These are phyloP conservation scores for Diadromus collaris DNA, from an alignment of 2,888 invertebrate species.

Conservation along the genomic window DNA sequence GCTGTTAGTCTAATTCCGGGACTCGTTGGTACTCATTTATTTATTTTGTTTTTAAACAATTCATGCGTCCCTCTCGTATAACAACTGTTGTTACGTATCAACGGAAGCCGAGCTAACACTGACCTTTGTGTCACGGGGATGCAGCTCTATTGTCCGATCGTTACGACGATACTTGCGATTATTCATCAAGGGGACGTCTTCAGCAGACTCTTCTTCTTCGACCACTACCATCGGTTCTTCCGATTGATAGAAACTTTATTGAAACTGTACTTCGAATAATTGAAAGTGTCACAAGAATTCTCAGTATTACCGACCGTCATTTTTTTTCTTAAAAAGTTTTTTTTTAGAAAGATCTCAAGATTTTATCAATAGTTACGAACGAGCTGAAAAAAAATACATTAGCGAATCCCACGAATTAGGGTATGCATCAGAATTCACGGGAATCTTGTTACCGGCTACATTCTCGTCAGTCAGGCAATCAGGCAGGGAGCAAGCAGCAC, in stretches of 20 bases:
- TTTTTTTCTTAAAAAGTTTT: no score
- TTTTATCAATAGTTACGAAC: no score
- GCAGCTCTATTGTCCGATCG: slow-evolving; percentile 27
- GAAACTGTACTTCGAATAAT: no score
- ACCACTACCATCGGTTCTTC: background rate
- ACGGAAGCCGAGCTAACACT: slow-evolving; percentile 42
- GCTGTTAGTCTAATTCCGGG: slow-evolving; percentile 65
- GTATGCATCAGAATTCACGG: background rate
- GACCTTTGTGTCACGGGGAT: slow-evolving; percentile 26
- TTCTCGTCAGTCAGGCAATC: slow-evolving; percentile 8
- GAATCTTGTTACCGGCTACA: slow-evolving; percentile 15
- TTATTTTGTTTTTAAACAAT: slow-evolving; percentile 27
- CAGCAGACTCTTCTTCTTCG: background rate
- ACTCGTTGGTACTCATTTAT: slow-evolving; percentile 65
- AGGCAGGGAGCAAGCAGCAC: slow-evolving; percentile 34
- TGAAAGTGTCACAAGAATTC: no score
- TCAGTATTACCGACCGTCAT: no score
- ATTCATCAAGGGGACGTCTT: background rate
- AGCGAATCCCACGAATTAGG: background rate
- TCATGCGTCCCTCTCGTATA: slow-evolving; percentile 34
- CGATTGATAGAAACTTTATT: background rate
- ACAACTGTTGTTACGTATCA: slow-evolving; percentile 34
- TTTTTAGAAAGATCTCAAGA: no score
- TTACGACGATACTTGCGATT: slow-evolving; percentile 19
- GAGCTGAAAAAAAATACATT: background rate